Conservation (phyloP, 2,888 invertebrate species). For the Ferdinandea cuprea region DNA sequence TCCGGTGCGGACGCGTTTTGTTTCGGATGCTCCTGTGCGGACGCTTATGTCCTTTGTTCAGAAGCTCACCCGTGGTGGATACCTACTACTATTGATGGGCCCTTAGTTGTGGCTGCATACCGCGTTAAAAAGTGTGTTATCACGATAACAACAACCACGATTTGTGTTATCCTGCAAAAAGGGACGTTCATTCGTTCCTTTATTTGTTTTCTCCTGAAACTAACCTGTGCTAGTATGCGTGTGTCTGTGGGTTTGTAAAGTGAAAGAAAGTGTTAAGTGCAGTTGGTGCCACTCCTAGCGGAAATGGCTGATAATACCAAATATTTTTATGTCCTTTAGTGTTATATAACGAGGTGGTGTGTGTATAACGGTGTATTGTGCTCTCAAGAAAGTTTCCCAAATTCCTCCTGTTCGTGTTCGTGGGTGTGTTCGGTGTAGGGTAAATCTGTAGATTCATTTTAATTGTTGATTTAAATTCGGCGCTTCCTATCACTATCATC, state of each 20-base stretch:
- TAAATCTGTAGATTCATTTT: neutral
- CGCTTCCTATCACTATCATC: constrained; percentile 45
- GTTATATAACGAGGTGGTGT: constrained; percentile 66
- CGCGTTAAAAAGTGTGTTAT: constrained; percentile 59
- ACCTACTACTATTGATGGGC: constrained; percentile 59
- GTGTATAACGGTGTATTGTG: constrained; percentile 35
- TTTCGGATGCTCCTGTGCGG: constrained; percentile 23
- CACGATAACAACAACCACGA: constrained; percentile 52
- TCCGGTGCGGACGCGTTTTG: constrained; percentile 67
- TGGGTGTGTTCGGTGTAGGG: constrained; percentile 1
- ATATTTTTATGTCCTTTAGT: constrained; percentile 42
- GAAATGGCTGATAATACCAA: constrained; percentile 67
- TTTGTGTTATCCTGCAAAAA: constrained; percentile 18
- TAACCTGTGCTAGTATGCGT: constrained; percentile 1
- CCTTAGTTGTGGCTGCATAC: constrained; percentile 58
- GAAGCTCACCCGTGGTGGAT: constrained; percentile 37
- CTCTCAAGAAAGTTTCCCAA: constrained; percentile 29
- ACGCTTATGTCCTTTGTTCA: constrained; percentile 10
- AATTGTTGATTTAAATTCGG: constrained; percentile 18
- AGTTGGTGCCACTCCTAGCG: constrained; percentile 63
- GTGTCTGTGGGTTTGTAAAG: constrained; percentile 30
- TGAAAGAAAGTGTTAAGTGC: constrained; percentile 63
- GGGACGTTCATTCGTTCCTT: constrained; percentile 10
- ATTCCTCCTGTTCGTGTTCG: no score
- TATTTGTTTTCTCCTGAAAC: constrained; percentile 1